Evolutionary conservation across 2,888 invertebrate species (phyloP), one percentile per base, ranked within the genome.

Genomic region (Notodonta dromedarius): DNA sequence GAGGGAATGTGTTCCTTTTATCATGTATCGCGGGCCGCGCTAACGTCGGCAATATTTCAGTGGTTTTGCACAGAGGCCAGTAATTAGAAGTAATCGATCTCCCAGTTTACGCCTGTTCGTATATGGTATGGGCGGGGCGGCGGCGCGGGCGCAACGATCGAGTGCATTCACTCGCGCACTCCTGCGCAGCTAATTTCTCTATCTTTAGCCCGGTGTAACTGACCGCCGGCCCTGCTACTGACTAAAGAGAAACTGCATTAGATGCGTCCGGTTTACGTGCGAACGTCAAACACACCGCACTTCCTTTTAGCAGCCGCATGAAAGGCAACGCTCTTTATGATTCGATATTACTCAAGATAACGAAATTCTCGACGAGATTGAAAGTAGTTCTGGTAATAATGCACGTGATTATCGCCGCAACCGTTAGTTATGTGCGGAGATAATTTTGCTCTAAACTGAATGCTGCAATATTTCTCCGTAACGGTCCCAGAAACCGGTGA

Each of bases 71-170:
- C 80, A 79, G 82, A 86, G 86, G 82, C 84, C 82, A 83, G 86
- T 89, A 93, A 93, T 93, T 93, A 92, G 87, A 77, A 77, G 91
- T 91, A 91, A 92, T 93, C 92, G 91, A 93, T 92, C 91, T 90
- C 80, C 78, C 83, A 84, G 87, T 86, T 87, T 86, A 80, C 87
- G 87, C 86, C 83, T 82, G 84, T 78, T 83, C 85, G 80, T 88
- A 89, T 90, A 91, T 84, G 89, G 89, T 70, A 83, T 79, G 87
- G 88, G 88, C 86, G 88, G 83, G 70, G 81, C 79, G 61, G 71
- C 71, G 73, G 66, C 69, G 66, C 65, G 56, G 74, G 65, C 74
- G 70, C 79, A 71, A 75, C 78, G 70, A 70, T 69, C 70, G 85
- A 87, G 90, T 88, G 89, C 91, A 85, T 90, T 91, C 90, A 89